Percentiles rank a stretch among this genome's conserved stretches.
Conservation (phyloP, 2,888 invertebrate species). For the Pyralis farinalis region DNA sequence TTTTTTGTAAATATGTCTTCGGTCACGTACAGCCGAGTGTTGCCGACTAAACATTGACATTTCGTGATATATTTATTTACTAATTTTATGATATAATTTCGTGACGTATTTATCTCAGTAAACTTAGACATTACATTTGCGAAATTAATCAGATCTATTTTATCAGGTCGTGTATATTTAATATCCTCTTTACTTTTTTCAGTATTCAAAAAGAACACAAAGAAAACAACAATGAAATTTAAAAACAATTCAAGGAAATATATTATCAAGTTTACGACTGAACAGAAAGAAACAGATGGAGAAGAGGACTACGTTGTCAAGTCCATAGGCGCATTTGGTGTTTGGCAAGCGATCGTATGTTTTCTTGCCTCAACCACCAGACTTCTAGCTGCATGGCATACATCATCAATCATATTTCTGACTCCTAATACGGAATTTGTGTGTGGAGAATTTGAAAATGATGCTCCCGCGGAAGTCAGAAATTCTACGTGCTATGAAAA, state of each 20-base stretch:
- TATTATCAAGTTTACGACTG: constrained; percentile 13
- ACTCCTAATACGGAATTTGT: constrained; percentile 41
- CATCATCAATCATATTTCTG: constrained; percentile 39
- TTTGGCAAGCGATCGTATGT: constrained; percentile 38
- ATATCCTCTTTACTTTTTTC: too few species aligned
- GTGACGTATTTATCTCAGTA: too few species aligned
- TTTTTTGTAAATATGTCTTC: too few species aligned
- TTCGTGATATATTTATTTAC: too few species aligned
- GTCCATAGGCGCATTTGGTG: constrained; percentile 46
- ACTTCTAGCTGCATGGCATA: constrained; percentile 38
- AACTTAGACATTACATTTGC: too few species aligned
- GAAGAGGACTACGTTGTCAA: constrained; percentile 47
- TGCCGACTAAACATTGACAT: too few species aligned
- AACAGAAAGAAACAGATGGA: constrained; percentile 8
- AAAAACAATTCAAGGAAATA: constrained; percentile 9
- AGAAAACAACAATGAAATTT: constrained; percentile 15
- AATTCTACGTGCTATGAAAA: constrained; percentile 42
- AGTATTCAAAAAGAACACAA: too few species aligned
- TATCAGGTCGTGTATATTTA: too few species aligned
- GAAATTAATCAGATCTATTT: too few species aligned
- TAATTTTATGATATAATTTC: too few species aligned
- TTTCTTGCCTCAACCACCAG: constrained; percentile 27
- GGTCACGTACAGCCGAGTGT: too few species aligned
- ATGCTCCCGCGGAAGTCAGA: constrained; percentile 22
- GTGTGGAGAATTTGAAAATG: constrained; percentile 34